Evolutionary conservation across 2,797 vertebrate genomes (phyloP).

Genomic region (Ammospiza maritima): DNA sequence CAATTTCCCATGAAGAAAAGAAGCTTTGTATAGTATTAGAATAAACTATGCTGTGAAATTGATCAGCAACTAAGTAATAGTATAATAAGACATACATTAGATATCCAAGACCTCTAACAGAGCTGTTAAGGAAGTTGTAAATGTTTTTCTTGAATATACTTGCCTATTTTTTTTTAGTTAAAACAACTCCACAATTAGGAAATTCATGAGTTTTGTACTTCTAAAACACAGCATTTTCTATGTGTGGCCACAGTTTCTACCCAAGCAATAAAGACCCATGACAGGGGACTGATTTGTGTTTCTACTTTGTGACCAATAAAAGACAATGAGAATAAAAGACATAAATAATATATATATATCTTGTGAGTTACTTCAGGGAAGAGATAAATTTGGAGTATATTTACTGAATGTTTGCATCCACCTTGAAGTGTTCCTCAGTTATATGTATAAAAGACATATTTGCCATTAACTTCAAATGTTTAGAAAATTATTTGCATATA

Average conservation of each 20-base stretch:
- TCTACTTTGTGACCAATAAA: neutral
- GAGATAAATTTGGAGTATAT: neutral
- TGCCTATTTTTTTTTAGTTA: neutral
- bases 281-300: neutral
- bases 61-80: neutral
- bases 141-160: neutral
- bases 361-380: neutral
- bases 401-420: neutral
- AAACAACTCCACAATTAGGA: neutral
- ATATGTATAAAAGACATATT: neutral
- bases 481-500: neutral
- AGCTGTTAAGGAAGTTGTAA: neutral
- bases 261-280: fast-evolving
- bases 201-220: neutral
- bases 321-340: neutral
- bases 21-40: neutral
- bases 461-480: neutral
- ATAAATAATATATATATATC: neutral
- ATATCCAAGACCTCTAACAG: neutral
- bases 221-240: neutral
- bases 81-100: neutral
- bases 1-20: neutral
- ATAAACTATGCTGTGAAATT: neutral
- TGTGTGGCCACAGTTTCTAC: neutral
- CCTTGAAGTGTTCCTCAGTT: neutral